phyloP scores from a whole-genome alignment of 2,113 vertebrate species.

The Hypocryptadius cinnamomeus region DNA sequence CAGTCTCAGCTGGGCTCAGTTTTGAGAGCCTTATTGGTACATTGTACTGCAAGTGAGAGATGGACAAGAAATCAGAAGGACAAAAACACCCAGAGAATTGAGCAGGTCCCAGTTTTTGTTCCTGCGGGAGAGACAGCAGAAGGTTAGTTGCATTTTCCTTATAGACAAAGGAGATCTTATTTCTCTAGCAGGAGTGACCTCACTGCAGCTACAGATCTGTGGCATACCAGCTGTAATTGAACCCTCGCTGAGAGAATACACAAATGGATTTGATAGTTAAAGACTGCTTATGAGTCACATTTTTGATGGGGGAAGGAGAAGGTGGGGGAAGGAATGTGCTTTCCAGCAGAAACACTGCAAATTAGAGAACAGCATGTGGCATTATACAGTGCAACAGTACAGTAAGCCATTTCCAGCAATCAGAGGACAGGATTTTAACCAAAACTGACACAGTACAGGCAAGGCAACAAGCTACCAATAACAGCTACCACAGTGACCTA shows the following conservation, averaged over 20 bases:
- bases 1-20: slow-evolving; percentile 22
- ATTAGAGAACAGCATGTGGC: slow-evolving; percentile 26
- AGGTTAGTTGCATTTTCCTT: slow-evolving; percentile 63
- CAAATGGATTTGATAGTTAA: slow-evolving; percentile 44
- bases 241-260: slow-evolving; percentile 50
- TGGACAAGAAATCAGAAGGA: slow-evolving; percentile 44
- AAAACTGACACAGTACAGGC: not conserved
- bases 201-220: slow-evolving; percentile 50
- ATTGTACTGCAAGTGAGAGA: slow-evolving; percentile 17
- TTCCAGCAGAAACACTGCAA: slow-evolving; percentile 37
- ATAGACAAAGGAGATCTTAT: slow-evolving; percentile 44
- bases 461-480: not conserved
- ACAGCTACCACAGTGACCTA: not conserved
- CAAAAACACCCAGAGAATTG: slow-evolving; percentile 42
- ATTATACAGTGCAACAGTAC: not conserved
- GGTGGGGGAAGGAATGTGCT: slow-evolving; percentile 6
- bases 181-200: slow-evolving; percentile 48
- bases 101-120: slow-evolving; percentile 52
- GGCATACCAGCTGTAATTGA: slow-evolving; percentile 38
- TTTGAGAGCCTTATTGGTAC: slow-evolving; percentile 8
- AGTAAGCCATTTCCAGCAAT: not conserved
- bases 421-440: slow-evolving; percentile 32
- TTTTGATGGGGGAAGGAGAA: not conserved
- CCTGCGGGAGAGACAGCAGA: slow-evolving; percentile 65
- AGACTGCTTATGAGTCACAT: slow-evolving; percentile 58